phyloP scores from a whole-genome alignment of 2,113 vertebrate species.

The Corynorhinus townsendii region DNA sequence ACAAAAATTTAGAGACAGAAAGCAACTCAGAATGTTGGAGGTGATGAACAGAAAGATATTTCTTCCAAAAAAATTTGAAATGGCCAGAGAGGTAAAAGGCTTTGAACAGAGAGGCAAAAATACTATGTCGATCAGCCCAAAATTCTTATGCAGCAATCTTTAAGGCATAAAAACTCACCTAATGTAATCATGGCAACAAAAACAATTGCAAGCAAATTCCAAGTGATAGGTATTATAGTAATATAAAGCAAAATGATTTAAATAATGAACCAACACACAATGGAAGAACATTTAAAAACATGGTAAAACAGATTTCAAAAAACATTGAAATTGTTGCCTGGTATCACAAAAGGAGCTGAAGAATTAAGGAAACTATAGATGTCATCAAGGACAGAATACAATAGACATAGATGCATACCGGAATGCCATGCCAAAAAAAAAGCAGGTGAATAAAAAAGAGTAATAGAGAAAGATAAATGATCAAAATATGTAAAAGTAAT shows the following conservation, averaged over 20 bases:
- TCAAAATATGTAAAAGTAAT: not conserved
- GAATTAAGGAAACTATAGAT: no score
- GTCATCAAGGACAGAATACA: not conserved
- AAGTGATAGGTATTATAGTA: not conserved
- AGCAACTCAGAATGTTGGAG: not conserved
- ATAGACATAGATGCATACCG: no score
- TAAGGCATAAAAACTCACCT: not conserved
- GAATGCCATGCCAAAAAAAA: not conserved
- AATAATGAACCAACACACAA: not conserved
- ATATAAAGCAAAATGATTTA: not conserved
- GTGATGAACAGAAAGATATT: not conserved
- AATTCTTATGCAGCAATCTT: no score
- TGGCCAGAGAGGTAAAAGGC: not conserved
- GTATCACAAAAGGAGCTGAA: not conserved
- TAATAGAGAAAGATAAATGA: not conserved
- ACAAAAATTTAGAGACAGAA: not conserved
- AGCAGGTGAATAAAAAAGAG: not conserved
- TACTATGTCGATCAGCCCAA: accelerated
- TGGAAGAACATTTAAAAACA: not conserved
- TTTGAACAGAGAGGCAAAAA: not conserved
- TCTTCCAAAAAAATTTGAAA: not conserved
- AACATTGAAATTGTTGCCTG: not conserved
- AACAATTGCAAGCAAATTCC: not conserved
- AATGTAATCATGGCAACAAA: not conserved
- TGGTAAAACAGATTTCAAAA: not conserved